Evolutionary conservation across 2,888 invertebrate species (phyloP), one percentile per base, ranked within the genome.

Genomic region (Dasypogon diadema): DNA sequence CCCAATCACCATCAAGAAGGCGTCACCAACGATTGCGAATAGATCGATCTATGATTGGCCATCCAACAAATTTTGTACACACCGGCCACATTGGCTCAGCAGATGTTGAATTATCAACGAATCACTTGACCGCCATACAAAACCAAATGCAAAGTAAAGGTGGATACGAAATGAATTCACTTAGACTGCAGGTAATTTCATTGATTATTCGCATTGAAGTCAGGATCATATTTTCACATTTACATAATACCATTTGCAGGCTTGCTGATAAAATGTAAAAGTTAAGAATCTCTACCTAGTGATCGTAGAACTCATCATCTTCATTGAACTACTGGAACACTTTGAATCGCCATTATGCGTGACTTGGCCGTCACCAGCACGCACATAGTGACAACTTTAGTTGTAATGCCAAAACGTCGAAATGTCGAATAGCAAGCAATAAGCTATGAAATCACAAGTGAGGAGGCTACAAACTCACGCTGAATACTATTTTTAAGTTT

Each of bases 81-180:
- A 97, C 97, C 51, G 90, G 84, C 34, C 95, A 95, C 85, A 92
- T 95, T 83, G 95, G 98, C 22, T 95, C 96, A 18, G 93, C 93
- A 70, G 97, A 98, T 85, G 91, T 96, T 77, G 93, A 94, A 84
- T 90, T 94, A 88, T 93, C 92, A 21, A 91, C 91, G 76, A 92
- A 92, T 80, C 91, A 96, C 87, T 89, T 97, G 79, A 91, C 92
- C 84, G 93, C 94, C 80, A 91, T 97, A 83, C 96, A 97, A 87
- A 93, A 92, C 82, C 97, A 97, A 87, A 96, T 98, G 97, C 93
- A 94, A 86, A 95, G 96, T 87, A 98, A 98, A 89, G 97, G 97
- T 73, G 97, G 96, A 80, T 97, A 96, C 84, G 95, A 96, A 84
- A 90, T 91, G 86, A 86, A 85, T 79, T 85, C 86, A 77, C 83